phyloP scores from a whole-genome alignment of 1,140 invertebrate genomes.

The Drosophila leontia region DNA sequence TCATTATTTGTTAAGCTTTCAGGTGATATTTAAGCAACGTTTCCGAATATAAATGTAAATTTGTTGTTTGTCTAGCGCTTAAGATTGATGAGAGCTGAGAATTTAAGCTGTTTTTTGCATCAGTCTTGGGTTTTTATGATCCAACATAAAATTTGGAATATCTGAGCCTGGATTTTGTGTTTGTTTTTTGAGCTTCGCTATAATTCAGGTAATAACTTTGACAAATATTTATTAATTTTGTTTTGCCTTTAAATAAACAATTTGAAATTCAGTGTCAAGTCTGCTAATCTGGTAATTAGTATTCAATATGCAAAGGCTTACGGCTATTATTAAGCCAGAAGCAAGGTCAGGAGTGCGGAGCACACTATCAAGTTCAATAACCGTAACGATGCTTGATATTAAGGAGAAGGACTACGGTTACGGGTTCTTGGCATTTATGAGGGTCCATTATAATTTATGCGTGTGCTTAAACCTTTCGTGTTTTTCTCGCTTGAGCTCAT shows the following conservation, averaged over 20 bases:
- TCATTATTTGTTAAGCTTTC: constrained; percentile 4
- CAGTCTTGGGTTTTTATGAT: not conserved
- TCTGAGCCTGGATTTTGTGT: not conserved
- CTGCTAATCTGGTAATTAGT: constrained; percentile 5
- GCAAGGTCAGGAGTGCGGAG: not conserved
- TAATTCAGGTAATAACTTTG: constrained; percentile 4
- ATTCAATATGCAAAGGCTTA: not conserved
- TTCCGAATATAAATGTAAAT: constrained; percentile 12
- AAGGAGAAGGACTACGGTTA: constrained; percentile 1
- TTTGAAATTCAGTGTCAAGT: not conserved
- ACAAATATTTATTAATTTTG: not conserved
- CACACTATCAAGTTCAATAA: constrained; percentile 23
- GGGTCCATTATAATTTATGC: constrained; percentile 35
- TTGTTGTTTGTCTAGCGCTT: constrained; percentile 2
- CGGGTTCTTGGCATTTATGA: constrained; percentile 34
- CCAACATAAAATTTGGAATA: not conserved
- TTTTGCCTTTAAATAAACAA: not conserved
- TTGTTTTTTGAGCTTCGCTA: not conserved
- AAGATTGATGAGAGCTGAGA: constrained; percentile 19
- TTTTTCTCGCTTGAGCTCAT: constrained; percentile 1
- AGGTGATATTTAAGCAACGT: not conserved
- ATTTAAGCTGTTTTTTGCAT: constrained; percentile 4
- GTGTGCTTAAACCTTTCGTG: constrained; percentile 1
- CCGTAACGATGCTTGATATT: constrained; percentile 16
- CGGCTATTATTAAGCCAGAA: not conserved